Evolutionary conservation across 2,888 invertebrate species (phyloP).

Genomic region (Anagyrus pseudococci): DNA sequence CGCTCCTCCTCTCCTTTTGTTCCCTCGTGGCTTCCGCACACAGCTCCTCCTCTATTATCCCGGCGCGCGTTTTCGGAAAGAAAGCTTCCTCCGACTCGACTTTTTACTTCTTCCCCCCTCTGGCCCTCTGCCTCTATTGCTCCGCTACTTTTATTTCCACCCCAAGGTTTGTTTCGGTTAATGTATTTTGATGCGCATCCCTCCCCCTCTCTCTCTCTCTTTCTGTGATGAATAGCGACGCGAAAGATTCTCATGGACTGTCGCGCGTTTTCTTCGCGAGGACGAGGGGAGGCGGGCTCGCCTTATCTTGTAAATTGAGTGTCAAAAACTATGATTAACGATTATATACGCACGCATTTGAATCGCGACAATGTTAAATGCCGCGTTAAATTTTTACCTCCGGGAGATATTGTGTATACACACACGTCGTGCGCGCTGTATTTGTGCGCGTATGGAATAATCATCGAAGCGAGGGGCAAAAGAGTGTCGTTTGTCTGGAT

Average conservation of each 20-base stretch:
- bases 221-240: slow-evolving; percentile 39
- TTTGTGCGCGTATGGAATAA: background rate
- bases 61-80: too few species aligned
- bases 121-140: too few species aligned
- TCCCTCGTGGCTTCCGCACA: too few species aligned
- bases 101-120: too few species aligned
- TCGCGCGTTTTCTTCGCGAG: background rate
- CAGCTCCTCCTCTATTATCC: too few species aligned
- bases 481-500: background rate
- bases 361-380: background rate
- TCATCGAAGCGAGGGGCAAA: background rate
- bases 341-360: background rate
- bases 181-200: slow-evolving; percentile 44
- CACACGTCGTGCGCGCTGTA: too few species aligned
- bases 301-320: background rate
- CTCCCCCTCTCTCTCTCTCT: too few species aligned
- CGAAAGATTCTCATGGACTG: slow-evolving; percentile 4
- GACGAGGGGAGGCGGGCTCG: too few species aligned
- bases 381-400: background rate
- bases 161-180: too few species aligned
- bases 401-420: too few species aligned
- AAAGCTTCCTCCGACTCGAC: too few species aligned
- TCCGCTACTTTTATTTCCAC: too few species aligned
- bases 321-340: background rate
- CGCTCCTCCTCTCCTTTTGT: slow-evolving; percentile 29